Base-by-base conservation (phyloP, 2,113 vertebrate genomes). In the Origma solitaria region DNA sequence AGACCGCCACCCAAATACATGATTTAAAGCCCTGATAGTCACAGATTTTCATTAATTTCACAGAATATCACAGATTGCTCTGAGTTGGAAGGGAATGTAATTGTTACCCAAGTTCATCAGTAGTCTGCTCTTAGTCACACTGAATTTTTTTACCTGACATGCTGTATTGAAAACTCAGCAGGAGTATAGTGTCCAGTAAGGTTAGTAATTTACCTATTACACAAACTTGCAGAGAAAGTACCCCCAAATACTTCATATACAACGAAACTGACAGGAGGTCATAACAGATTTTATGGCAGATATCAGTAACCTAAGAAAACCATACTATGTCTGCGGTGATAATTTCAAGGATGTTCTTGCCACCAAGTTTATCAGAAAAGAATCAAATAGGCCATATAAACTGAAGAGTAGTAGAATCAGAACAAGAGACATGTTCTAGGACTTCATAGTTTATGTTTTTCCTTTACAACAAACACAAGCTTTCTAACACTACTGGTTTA, bases 281-380 rank as follows among this genome's bases (percentile, higher is more conserved):
- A 4, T 42, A 86, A 49, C 9, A 80, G 58, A 33, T 70, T 56
- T 56, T 71, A 65, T 0, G 1, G 21, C 14, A 82, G 28, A 1
- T 19, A 82, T 2, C 2, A 6, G 11, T 7, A 84, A 77, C 21
- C 20, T 37, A 49, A 45, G 6, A 70, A 85, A 85, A 54, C 0
- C 2, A 28, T 0, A 2, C 22, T 42, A 23, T 3, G 1, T 12
- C 50, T 73, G 17, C 0, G 2, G 18, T 15, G 16, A 8, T 16
- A 27, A 60, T 51, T 73, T 77, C 33, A 64, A 50, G 28, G 30
- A 37, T 9, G 10, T 25, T 86, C 80, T 7, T 45, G 23, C 37
- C 16, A 4, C 28, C 2, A 4, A 19, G 9, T 72, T 91, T 31
- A 68, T 18, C 58, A 76, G 38, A 62, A 71, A 91, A 68, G 2